Base-by-base conservation (phyloP, 2,113 vertebrate species). In the Alethe castanea region DNA sequence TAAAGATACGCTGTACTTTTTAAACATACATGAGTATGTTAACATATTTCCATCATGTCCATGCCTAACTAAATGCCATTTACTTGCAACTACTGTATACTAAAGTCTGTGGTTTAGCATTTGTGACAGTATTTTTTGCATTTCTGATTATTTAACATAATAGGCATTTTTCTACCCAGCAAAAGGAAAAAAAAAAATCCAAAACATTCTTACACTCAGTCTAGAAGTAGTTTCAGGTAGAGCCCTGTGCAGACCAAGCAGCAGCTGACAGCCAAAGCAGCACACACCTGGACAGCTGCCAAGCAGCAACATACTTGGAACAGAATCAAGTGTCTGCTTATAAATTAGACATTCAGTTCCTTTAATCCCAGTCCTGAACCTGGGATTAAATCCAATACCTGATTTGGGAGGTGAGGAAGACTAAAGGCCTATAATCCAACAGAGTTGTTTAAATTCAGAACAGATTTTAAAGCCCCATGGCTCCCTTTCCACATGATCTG, bases 281-380 rank as follows among this genome's bases (percentile, higher is more conserved):
- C 62, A 67, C 69, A 87, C 66, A 45, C 24, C 50, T 78, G 90
- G 93, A 31, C 6, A 89, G 81, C 73, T 44, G 81, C 90, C 95
- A 93, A 36, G 67, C 60, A 86, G 64, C 76, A 69, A 71, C 81
- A 64, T 33, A 40, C 84, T 14, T 59, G 79, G 61, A 71, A 80
- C 36, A 69, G 81, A 94, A 85, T 40, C 85, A 50, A 45, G 20
- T 22, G 66, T 59, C 92, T 69, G 71, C 88, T 93, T 61, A 56
- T 65, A 93, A 92, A 90, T 93, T 70, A 93, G 72, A 77, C 60
- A 86, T 88, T 77, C 72, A 70, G 42, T 54, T 72, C 86, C 67
- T 80, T 73, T 77, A 73, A 93, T 62, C 82, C 86, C 76, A 93
- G 62, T 70, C 76, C 83, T 81, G 76, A 95, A 92, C 62, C 42